These are phyloP conservation scores for Lynx canadensis DNA, from an alignment of 2,113 vertebrate genomes.

Conservation along the genomic window DNA sequence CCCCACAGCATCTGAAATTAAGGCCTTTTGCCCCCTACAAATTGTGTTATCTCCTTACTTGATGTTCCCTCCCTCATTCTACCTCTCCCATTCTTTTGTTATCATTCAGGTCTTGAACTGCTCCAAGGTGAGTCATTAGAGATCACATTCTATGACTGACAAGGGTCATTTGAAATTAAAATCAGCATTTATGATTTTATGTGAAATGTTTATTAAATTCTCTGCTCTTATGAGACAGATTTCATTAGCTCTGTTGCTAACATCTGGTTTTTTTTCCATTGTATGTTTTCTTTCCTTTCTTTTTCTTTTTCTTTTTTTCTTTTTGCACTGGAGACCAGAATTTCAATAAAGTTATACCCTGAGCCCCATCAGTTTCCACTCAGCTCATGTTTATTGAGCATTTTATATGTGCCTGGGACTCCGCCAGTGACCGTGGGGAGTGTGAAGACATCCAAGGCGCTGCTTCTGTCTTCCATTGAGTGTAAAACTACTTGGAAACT, in stretches of 20 bases:
- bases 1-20: neutral
- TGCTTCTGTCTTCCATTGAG: neutral
- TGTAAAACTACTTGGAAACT: neutral
- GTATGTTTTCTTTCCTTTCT: neutral
- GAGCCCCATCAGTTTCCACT: neutral
- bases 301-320: neutral
- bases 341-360: neutral
- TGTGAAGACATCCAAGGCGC: neutral
- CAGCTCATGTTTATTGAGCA: neutral
- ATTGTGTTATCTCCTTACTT: neutral
- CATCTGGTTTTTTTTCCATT: neutral
- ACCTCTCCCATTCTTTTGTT: neutral
- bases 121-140: neutral
- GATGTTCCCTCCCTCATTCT: neutral
- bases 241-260: neutral
- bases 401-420: neutral
- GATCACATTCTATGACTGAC: neutral
- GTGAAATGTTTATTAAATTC: neutral
- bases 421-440: neutral
- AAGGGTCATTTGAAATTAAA: conserved; percentile 1
- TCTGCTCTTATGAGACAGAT: neutral
- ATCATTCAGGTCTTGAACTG: neutral
- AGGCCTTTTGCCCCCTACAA: neutral
- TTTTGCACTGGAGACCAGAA: neutral
- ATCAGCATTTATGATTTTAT: neutral